A percentile compares a stretch with the other conserved stretches of the same genome.
These are phyloP conservation scores for Miichthys miiuy DNA, from an alignment of 2,797 vertebrate species.

Conservation along the genomic window DNA sequence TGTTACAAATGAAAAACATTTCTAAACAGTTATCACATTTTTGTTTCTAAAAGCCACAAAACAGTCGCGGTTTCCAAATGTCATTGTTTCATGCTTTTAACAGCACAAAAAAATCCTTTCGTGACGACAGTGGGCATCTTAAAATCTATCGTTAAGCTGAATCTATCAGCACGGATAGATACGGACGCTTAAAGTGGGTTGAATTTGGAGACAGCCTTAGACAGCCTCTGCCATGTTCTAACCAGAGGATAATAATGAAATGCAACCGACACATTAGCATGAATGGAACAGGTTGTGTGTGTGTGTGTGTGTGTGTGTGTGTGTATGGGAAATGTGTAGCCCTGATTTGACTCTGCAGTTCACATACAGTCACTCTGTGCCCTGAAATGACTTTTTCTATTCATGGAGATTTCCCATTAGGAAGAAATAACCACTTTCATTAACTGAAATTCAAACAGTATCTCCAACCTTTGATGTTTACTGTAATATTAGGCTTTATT, in stretches of 20 bases:
- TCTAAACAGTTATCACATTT: background rate
- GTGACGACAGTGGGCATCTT: background rate
- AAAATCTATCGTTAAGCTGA: background rate
- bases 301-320: conserved; percentile 44
- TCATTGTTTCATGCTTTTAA: background rate
- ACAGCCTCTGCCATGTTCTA: conserved; percentile 19
- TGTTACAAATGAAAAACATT: background rate
- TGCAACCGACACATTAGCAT: background rate
- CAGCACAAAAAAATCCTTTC: background rate
- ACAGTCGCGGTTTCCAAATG: too few relatives aligned
- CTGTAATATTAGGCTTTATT: conserved; percentile 9
- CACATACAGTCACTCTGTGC: conserved; percentile 12
- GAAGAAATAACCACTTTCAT: conserved; percentile 14
- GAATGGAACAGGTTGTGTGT: conserved; percentile 28
- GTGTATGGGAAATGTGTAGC: background rate
- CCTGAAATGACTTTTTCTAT: conserved; percentile 42
- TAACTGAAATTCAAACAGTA: conserved; percentile 9
- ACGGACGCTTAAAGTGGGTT: background rate
- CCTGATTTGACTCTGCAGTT: conserved; percentile 42
- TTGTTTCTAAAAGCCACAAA: background rate
- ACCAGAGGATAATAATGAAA: conserved; percentile 30
- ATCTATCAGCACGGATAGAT: background rate
- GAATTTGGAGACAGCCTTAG: conserved; percentile 13
- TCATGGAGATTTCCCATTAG: conserved; percentile 26
- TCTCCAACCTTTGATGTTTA: conserved; percentile 3